Evolutionary conservation across 2,797 vertebrate genomes (phyloP).

Genomic region (Pangasius djambal): DNA sequence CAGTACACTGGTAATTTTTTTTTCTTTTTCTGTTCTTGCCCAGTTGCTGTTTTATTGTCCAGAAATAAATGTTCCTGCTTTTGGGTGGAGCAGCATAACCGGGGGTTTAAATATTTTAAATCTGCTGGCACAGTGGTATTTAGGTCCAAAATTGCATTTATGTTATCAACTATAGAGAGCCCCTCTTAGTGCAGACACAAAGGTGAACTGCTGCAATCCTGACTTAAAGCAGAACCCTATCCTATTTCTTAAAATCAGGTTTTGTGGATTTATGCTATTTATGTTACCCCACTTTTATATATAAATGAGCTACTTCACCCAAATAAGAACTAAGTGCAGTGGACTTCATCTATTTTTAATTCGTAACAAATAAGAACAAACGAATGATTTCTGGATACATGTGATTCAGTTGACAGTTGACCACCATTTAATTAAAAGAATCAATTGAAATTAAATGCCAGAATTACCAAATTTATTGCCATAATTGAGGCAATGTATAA

Average conservation of each 20-base stretch:
- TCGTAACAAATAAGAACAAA: not conserved
- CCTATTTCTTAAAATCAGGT: not conserved
- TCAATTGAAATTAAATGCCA: not conserved
- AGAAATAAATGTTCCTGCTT: not conserved
- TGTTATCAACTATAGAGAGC: not conserved
- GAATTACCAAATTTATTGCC: not conserved
- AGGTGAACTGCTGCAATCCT: not conserved
- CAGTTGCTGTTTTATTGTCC: not conserved
- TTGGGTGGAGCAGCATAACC: not conserved
- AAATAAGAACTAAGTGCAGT: not conserved
- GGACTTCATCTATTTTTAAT: not conserved
- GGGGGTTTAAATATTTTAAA: not conserved
- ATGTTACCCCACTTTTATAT: not conserved
- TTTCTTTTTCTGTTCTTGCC: not conserved
- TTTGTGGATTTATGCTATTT: not conserved
- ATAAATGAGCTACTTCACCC: not conserved
- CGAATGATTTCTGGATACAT: not conserved
- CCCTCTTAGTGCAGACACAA: not conserved
- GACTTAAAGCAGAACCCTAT: not conserved
- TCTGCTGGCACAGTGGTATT: not conserved
- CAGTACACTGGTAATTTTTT: not conserved
- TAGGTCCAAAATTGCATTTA: not conserved
- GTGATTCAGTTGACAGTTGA: not conserved
- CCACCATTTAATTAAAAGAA: not conserved
- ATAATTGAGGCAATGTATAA: not conserved